A percentile compares a stretch with the other conserved stretches of the same genome.
phyloP scores from a whole-genome alignment of 2,888 invertebrate species.

The Lithophane semibrunnea region DNA sequence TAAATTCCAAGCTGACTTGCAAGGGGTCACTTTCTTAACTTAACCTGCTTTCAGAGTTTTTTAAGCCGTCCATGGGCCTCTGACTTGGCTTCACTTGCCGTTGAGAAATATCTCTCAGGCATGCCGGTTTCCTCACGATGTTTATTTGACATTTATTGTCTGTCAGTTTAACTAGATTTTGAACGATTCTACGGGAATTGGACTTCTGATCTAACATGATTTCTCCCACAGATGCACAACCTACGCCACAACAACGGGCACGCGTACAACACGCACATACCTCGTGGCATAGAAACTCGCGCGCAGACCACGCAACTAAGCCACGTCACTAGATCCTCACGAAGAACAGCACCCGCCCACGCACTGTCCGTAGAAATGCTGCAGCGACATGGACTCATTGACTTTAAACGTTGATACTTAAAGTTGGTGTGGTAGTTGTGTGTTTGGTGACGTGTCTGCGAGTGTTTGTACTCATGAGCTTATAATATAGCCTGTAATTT shows the following conservation, averaged over 20 bases:
- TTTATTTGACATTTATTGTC: no score
- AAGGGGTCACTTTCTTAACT: no score
- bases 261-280: constrained; percentile 67
- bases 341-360: constrained; percentile 85
- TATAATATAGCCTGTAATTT: constrained; percentile 4
- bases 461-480: constrained; percentile 20
- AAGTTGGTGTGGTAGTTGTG: not conserved
- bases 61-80: no score
- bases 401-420: constrained; percentile 77
- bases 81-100: no score
- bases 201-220: not conserved
- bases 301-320: constrained; percentile 83
- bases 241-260: constrained; percentile 83
- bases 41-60: no score
- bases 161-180: no score
- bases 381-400: constrained; percentile 85
- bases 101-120: no score
- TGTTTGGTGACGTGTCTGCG: not conserved
- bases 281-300: constrained; percentile 78
- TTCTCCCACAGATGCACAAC: constrained; percentile 80
- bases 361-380: constrained; percentile 84
- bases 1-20: no score
- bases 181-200: not conserved
- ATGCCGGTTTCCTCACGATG: no score
- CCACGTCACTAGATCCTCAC: constrained; percentile 85